Evolutionary conservation across 1,140 invertebrate species (phyloP), one percentile per base, ranked within the genome.

Genomic region (Drosophila sturtevanti): DNA sequence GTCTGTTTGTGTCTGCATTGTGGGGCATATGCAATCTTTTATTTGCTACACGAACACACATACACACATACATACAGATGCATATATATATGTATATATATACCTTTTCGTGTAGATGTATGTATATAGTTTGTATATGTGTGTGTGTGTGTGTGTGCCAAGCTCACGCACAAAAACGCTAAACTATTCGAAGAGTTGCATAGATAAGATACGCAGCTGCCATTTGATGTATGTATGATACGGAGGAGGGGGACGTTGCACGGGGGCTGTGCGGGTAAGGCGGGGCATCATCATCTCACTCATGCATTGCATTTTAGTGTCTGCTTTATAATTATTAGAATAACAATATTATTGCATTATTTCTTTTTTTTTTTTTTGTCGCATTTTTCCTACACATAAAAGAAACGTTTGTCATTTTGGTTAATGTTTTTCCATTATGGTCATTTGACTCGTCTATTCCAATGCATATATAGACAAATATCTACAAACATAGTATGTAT

Each of bases 131-230:
- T n/a, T n/a, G n/a, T n/a, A n/a, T n/a, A n/a, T n/a, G n/a, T n/a
- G 9, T 67, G 55, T 22, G 58, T 71, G 27, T 62, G 37, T 64
- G 27, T 69, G 37, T 63, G 77, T 34, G 73, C 68, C 73, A 72
- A 78, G 51, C 81, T 73, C 81, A 86, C 82, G 82, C 82, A 86
- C 82, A 87, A 79, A 48, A 89, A 58, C 71, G 72, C 41, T 78
- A 77, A 82, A 70, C 79, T 82, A 73, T 82, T 79, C 72, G 67
- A 75, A 81, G 84, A 87, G 82, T 84, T 87, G 84, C 84, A 89
- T 87, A 87, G 84, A 87, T 87, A 87, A 87, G 84, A 87, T 87
- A 89, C 84, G 79, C 84, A 87, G 84, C 76, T 77, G 81, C 76
- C 73, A 69, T 61, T 62, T 55, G 51, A 52, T 27, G 18, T 16